Evolutionary conservation across 2,797 vertebrate genomes (phyloP), one percentile per base, ranked within the genome.

Genomic region (Emys orbicularis): DNA sequence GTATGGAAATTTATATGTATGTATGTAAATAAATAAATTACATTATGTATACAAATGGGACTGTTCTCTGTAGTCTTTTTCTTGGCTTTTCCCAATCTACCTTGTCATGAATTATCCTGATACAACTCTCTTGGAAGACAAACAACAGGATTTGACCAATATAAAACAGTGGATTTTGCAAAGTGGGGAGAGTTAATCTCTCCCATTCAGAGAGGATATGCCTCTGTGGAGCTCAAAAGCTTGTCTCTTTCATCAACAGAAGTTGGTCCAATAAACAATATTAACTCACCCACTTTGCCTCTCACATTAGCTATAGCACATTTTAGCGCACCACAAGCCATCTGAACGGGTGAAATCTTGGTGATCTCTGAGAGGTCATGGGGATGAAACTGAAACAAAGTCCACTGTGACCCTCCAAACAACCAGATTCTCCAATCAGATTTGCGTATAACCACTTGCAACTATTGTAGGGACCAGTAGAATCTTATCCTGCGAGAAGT

Each of bases 111-210:
- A 3, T 31, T n/a, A 6, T 3, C 8, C 1, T 5, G 19, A 74
- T 82, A 49, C 2, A 9, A 2, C 1, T 79, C 59, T 41, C 29
- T 49, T 1, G 1, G 11, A 59, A 53, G 52, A 16, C 59, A 11
- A 18, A 21, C 37, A 12, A 52, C 34, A 12, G 5, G 5, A 1
- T 37, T 0, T 50, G 77, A 57, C 16, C 34, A 37, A 37, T 9
- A n/a, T 4, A 76, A 31, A 56, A 6, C 11, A 3, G 15, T 0
- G 10, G 29, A 25, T 72, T 81, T 34, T 3, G 25, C 19, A 16
- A n/a, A 61, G 0, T 13, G 27, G 15, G 5, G 5, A 3, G 13
- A 3, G 13, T 37, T n/a, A 37, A 10, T 10, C 8, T 37, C 65
- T 9, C 65, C 65, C 19, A 37, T 68, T 37, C 34, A 68, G n/a